Base-by-base conservation (phyloP, 2,113 vertebrate genomes). In the Haliaeetus leucogaster region DNA sequence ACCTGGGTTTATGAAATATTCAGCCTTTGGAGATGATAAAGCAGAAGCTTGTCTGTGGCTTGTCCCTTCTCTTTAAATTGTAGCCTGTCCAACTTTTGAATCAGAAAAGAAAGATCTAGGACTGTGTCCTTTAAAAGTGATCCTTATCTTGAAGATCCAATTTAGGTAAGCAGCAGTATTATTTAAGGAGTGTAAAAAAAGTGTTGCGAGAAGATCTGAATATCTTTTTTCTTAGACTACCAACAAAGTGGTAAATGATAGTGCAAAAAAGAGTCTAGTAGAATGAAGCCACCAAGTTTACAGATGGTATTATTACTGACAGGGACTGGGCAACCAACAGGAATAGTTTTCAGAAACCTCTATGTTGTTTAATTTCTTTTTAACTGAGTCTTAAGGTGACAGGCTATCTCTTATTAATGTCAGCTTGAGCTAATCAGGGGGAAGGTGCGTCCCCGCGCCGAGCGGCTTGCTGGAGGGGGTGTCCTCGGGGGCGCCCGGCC, bases 41-140 rank as follows among this genome's bases (percentile, higher is more conserved):
- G 18, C 9, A n/a, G 13, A 45, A 2, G 3, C 0, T 1, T 26
- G 11, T 6, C 9, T 19, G 29, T 40, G 34, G 19, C 22, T 61
- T 55, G 7, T 43, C 16, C 21, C 8, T 23, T 42, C 59, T 43
- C 45, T 68, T 61, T 7, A 5, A 47, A 16, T 14, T 50, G 18
- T 26, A 42, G 17, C 47, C 19, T 40, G 13, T 47, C 22, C 47
- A 13, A 3, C 11, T 55, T 93, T 7, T 40, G 13, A 48, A 1
- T 10, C 7, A 19, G 40, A 40, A 59, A 61, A 59, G 9, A 27
- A 67, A 59, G 4, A 16, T 34, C 23, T 56, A 22, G 36, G 15
- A n/a, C 11, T 27, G 2, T 0, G 2, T 38, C 6, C 16, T 62
- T 55, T 25, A 27, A 53, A 66, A 86, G 25, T 1, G 1, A 16